phyloP scores from a whole-genome alignment of 2,888 invertebrate genomes.

The Apoda limacodes region DNA sequence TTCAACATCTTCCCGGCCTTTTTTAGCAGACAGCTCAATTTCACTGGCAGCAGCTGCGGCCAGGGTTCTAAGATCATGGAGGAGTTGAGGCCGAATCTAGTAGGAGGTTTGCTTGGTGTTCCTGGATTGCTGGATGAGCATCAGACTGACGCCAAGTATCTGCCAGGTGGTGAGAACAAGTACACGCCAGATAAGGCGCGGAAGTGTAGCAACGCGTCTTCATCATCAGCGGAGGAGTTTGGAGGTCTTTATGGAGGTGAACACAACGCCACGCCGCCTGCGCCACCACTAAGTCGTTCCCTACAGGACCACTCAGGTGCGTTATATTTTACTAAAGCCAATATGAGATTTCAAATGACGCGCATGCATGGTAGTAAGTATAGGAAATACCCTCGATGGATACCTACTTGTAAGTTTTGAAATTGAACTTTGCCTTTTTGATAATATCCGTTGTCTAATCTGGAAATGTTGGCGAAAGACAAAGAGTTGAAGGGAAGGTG shows the following conservation, averaged over 20 bases:
- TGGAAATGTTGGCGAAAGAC: too few relatives aligned
- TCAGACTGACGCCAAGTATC: constrained; percentile 68
- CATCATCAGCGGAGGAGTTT: constrained; percentile 90
- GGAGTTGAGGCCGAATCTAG: constrained; percentile 85
- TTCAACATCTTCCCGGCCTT: constrained; percentile 94
- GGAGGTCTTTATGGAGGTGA: constrained; percentile 83
- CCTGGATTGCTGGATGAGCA: constrained; percentile 85
- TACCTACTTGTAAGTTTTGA: too few relatives aligned
- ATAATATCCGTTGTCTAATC: too few relatives aligned
- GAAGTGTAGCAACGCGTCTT: constrained; percentile 82
- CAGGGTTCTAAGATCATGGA: constrained; percentile 87
- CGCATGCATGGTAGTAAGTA: too few relatives aligned
- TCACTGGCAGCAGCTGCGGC: constrained; percentile 77
- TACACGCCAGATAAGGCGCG: constrained; percentile 70
- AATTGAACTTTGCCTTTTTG: too few relatives aligned
- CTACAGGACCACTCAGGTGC: constrained; percentile 72
- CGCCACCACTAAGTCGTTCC: constrained; percentile 59
- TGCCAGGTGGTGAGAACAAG: constrained; percentile 67
- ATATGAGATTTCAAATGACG: too few relatives aligned
- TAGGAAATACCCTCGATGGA: too few relatives aligned
- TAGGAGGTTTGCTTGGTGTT: constrained; percentile 82
- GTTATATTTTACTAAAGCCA: too few relatives aligned
- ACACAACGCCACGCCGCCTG: constrained; percentile 79
- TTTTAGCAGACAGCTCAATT: constrained; percentile 89
- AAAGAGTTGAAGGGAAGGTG: too few relatives aligned